These are phyloP conservation scores for Tachystola acroxantha DNA, from an alignment of 2,888 invertebrate genomes.

Conservation along the genomic window DNA sequence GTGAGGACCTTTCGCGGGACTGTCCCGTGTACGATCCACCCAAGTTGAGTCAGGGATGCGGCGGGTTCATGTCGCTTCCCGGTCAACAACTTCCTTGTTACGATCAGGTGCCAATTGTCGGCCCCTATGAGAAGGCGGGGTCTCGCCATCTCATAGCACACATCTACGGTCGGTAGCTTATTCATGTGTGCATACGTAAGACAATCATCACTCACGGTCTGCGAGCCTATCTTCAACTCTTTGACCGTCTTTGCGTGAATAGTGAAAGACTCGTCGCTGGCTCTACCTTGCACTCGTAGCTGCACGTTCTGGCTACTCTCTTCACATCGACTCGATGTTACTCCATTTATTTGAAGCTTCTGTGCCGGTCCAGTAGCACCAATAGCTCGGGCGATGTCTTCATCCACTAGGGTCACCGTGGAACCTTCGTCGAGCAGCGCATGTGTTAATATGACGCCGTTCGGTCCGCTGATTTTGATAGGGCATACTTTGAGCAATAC, in stretches of 20 bases:
- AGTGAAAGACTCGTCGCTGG: background rate
- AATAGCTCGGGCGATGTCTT: background rate
- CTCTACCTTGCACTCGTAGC: background rate
- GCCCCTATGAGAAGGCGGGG: background rate
- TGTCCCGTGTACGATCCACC: background rate
- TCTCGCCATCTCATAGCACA: background rate
- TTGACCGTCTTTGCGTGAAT: background rate
- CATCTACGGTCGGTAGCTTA: background rate
- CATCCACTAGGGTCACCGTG: background rate
- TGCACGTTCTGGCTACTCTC: background rate
- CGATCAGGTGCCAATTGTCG: constrained; percentile 1
- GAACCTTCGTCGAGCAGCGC: background rate
- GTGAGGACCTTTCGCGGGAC: background rate
- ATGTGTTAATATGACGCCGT: background rate
- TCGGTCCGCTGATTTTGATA: background rate
- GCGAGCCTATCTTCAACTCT: background rate
- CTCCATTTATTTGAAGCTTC: background rate
- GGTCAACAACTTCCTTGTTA: background rate
- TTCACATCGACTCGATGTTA: background rate
- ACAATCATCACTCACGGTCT: background rate
- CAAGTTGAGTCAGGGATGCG: background rate
- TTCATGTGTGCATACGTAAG: background rate
- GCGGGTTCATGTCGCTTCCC: background rate
- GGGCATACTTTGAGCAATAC: background rate
- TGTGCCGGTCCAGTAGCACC: background rate